Conservation (phyloP, 2,797 vertebrate genomes). For the Hippopotamyrus pictus region DNA sequence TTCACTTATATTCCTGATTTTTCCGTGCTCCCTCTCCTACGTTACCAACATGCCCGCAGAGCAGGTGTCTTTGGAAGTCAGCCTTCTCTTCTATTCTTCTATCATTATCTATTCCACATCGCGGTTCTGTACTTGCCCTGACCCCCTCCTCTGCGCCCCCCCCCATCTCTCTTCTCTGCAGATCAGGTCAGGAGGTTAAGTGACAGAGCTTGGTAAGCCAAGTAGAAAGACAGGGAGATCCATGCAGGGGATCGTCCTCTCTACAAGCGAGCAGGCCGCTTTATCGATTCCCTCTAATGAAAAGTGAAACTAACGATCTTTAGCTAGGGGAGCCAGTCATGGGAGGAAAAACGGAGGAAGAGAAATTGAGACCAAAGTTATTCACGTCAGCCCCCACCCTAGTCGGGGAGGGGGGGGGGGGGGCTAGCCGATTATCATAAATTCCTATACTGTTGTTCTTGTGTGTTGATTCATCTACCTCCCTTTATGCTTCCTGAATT, state of each 20-base stretch:
- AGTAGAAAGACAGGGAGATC: conserved; percentile 21
- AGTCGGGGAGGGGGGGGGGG: conserved; percentile 34
- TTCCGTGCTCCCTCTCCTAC: background rate
- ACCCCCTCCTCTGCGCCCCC: background rate
- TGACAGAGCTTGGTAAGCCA: conserved; percentile 11
- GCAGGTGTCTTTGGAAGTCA: background rate
- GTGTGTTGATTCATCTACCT: background rate
- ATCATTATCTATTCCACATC: conserved; percentile 29
- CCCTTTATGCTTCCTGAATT: background rate
- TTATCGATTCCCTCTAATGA: conserved; percentile 65
- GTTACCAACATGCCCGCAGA: background rate
- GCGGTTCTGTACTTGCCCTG: background rate
- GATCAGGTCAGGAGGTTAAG: conserved; percentile 17
- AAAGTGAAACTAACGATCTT: conserved; percentile 66
- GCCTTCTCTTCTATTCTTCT: background rate
- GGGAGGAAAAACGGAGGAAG: conserved; percentile 10
- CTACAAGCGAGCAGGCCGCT: conserved; percentile 50
- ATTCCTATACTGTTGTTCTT: conserved; percentile 28
- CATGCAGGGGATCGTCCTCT: conserved; percentile 44
- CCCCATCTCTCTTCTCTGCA: background rate
- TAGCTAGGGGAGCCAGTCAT: conserved; percentile 40
- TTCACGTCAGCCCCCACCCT: conserved; percentile 30
- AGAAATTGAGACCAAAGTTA: conserved; percentile 49
- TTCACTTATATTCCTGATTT: background rate
- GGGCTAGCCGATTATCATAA: conserved; percentile 54